These are phyloP conservation scores for Brachyhypopomus gauderio DNA, from an alignment of 2,113 vertebrate species.

Conservation along the genomic window DNA sequence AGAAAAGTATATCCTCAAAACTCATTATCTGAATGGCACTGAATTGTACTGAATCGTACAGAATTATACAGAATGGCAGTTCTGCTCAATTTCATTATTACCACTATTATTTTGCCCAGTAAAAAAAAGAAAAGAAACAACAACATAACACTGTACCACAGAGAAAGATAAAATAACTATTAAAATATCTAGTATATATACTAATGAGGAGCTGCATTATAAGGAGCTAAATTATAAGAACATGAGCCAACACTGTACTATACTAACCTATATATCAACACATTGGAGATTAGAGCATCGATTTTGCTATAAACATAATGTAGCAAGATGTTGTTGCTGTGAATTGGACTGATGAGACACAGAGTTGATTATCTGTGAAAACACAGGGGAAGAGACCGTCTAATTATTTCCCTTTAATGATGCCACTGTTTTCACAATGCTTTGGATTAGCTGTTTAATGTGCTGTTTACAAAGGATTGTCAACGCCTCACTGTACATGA, in stretches of 20 bases:
- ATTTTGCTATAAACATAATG: conserved; percentile 79
- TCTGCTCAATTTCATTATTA: not conserved
- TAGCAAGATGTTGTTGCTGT: conserved; percentile 67
- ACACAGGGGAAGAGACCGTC: conserved; percentile 75
- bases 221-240: not conserved
- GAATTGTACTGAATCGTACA: not conserved
- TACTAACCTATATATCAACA: conserved; percentile 36
- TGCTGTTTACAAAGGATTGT: conserved; percentile 69
- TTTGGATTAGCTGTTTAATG: conserved; percentile 71
- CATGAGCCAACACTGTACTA: not conserved
- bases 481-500: conserved; percentile 55
- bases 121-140: not conserved
- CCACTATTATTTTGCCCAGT: not conserved
- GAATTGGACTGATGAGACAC: conserved; percentile 74
- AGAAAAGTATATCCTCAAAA: not conserved
- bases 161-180: not conserved
- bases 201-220: not conserved
- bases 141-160: not conserved
- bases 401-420: conserved; percentile 81
- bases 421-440: conserved; percentile 72
- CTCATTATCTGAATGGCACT: not conserved
- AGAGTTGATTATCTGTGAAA: conserved; percentile 79
- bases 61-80: no score
- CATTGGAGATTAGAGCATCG: conserved; percentile 62
- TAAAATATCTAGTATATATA: not conserved